These are phyloP conservation scores for Illadopsis cleaveri DNA, from an alignment of 2,113 vertebrate species.

Conservation along the genomic window DNA sequence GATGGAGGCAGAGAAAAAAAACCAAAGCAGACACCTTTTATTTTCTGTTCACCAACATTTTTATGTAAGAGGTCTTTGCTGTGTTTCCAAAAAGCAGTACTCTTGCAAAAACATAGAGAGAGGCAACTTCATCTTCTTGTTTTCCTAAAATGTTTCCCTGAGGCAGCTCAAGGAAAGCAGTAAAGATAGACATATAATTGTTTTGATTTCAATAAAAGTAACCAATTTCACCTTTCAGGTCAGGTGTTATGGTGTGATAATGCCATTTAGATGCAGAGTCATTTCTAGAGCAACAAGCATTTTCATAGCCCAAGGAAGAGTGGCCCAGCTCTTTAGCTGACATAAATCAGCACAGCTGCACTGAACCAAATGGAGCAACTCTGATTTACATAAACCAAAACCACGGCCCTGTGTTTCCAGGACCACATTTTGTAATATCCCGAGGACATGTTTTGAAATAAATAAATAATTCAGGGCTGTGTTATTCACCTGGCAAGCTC, in stretches of 20 bases:
- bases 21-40: neutral
- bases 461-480: constrained; percentile 7
- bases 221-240: constrained; percentile 23
- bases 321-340: neutral
- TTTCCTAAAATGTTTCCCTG: neutral
- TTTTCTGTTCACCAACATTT: neutral
- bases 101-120: neutral
- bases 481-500: neutral
- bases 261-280: constrained; percentile 8
- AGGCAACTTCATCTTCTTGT: neutral
- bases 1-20: neutral
- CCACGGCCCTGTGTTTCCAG: neutral
- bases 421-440: neutral
- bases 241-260: constrained; percentile 26
- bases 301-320: constrained; percentile 23
- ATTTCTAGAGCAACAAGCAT: constrained; percentile 5
- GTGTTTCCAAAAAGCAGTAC: neutral
- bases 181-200: neutral
- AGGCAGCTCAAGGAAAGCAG: neutral
- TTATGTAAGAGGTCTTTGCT: neutral
- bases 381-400: constrained; percentile 21
- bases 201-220: constrained; percentile 44
- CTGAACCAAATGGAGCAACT: neutral
- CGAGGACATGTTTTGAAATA: neutral
- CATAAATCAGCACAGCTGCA: neutral